Evolutionary conservation across 2,113 vertebrate genomes (phyloP), one percentile per base, ranked within the genome.

Genomic region (Leiothrix lutea): DNA sequence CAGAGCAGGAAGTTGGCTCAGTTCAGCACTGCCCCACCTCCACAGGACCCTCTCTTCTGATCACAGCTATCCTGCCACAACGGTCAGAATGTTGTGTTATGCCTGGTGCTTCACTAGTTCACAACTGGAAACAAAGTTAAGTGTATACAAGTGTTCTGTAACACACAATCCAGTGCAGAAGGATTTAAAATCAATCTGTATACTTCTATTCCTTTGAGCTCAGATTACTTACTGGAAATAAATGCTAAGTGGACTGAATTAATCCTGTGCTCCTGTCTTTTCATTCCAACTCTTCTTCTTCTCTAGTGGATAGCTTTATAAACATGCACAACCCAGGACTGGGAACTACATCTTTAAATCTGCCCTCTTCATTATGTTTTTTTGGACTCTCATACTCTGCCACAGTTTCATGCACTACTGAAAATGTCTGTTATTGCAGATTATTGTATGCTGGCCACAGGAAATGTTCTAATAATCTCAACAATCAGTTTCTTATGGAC

Each of bases 401-500:
- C n/a, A 5, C 33, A 28, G 28, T 25, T 45, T 47, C 48, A 35
- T 5, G 4, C 8, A 12, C 54, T 24, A 14, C 38, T 42, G 60
- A 87, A 58, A 72, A 88, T 50, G 31, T 54, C 69, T 81, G 35
- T 90, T 82, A 42, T 20, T 94, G 62, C 75, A 92, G 64, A 66
- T 72, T 79, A 87, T 40, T 40, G 35, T 57, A 24, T 53, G 51
- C 31, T 62, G 40, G 23, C 62, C 57, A 33, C 20, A 44, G 40
- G 77, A 86, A 92, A 66, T 21, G 11, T 77, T 85, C 60, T 64
- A 80, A 94, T 89, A 78, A 58, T 79, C 72, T 81, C 62, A 51
- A 35, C 22, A 20, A 50, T 57, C 48, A 54, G 25, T 69, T 81
- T 70, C n/a, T 61, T 66, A 26, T 6, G 9, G 60, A 28, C 38